Evolutionary conservation across 2,888 invertebrate species (phyloP).

Genomic region (Mylabris sibirica): DNA sequence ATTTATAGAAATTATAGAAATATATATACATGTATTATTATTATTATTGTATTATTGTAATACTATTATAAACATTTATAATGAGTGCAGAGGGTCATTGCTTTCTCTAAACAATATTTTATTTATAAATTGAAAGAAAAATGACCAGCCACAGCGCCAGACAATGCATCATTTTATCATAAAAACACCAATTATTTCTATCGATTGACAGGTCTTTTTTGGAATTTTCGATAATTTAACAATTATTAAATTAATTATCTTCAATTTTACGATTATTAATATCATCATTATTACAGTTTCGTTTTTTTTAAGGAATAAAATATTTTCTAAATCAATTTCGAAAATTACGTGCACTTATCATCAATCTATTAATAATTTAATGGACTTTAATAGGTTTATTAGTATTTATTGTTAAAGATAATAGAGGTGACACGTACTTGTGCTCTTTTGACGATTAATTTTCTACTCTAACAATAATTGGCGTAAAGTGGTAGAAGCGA

Average conservation of each 20-base stretch:
- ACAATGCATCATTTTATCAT: constrained; percentile 30
- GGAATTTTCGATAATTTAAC: not conserved
- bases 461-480: constrained; percentile 33
- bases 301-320: not conserved
- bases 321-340: not conserved
- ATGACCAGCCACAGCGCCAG: constrained; percentile 45
- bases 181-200: constrained; percentile 7
- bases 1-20: constrained; percentile 22
- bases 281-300: not conserved
- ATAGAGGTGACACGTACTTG: constrained; percentile 18
- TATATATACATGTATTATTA: constrained; percentile 35
- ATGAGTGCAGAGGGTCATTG: constrained; percentile 53
- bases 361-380: constrained; percentile 21
- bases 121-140: constrained; percentile 46
- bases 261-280: not conserved
- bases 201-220: constrained; percentile 4
- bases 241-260: not conserved
- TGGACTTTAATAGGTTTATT: constrained; percentile 20
- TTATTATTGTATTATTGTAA: constrained; percentile 21
- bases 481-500: constrained; percentile 39
- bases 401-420: constrained; percentile 19
- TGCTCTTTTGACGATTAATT: constrained; percentile 17
- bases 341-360: constrained; percentile 12
- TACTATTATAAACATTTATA: constrained; percentile 49
- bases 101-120: constrained; percentile 43